phyloP scores from a whole-genome alignment of 2,797 vertebrate genomes.

The Poeciliopsis gracilis region DNA sequence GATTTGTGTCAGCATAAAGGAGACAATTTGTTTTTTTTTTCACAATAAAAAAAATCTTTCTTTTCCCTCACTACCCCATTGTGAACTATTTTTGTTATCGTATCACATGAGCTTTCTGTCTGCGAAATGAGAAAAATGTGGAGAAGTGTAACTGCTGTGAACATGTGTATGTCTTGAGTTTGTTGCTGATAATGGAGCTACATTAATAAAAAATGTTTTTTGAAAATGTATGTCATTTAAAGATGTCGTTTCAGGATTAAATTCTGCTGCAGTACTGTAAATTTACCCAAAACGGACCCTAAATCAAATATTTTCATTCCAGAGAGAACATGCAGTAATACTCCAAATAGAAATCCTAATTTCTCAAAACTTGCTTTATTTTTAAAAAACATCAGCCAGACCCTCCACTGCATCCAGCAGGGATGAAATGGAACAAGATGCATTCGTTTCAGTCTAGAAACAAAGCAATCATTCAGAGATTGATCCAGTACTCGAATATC shows the following conservation, averaged over 20 bases:
- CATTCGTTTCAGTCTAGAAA: constrained; percentile 58
- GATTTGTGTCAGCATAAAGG: neutral
- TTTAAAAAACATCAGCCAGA: constrained; percentile 13
- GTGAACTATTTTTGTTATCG: neutral
- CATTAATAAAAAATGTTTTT: too few relatives aligned
- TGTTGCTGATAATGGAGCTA: too few relatives aligned
- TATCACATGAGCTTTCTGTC: too few relatives aligned
- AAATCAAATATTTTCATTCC: neutral
- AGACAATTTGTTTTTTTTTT: neutral
- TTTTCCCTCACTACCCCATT: neutral
- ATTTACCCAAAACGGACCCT: neutral
- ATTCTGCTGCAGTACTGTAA: neutral
- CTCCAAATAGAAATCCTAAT: neutral
- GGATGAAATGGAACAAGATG: constrained; percentile 34
- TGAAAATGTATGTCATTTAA: neutral
- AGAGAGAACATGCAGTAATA: neutral
- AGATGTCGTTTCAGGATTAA: constrained; percentile 10
- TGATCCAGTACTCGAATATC: constrained; percentile 68
- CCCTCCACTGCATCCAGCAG: constrained; percentile 24
- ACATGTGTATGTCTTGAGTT: too few relatives aligned
- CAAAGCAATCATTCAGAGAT: constrained; percentile 67
- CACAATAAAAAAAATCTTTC: neutral
- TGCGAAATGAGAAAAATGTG: too few relatives aligned
- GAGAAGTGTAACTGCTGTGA: too few relatives aligned
- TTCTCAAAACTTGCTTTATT: constrained; percentile 18